phyloP scores from a whole-genome alignment of 30 jellyfish, hydroid and myxozoan species.

The Calvadosia cruxmelitensis region DNA sequence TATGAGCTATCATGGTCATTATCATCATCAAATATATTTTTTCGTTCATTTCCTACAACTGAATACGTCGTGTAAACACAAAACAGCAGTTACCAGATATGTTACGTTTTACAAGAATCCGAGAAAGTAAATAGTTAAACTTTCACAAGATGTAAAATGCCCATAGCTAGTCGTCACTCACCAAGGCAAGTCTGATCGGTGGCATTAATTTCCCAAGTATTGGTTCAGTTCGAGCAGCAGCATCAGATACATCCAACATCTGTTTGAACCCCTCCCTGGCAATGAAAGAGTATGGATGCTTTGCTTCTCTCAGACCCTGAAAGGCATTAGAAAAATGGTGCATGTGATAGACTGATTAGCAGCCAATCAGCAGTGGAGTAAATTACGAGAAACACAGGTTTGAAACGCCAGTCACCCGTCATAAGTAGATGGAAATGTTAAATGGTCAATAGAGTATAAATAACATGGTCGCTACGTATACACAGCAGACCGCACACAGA shows the following conservation, averaged over 20 bases:
- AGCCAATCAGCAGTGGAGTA: too few relatives aligned
- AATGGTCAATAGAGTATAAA: too few relatives aligned
- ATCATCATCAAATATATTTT: too few relatives aligned
- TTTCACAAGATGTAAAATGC: too few relatives aligned
- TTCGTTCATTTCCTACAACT: neutral
- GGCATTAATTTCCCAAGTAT: conserved; percentile 45
- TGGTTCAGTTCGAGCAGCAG: conserved; percentile 52
- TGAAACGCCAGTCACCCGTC: too few relatives aligned
- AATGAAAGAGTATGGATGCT: conserved; percentile 69
- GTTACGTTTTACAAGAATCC: neutral
- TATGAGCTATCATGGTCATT: too few relatives aligned
- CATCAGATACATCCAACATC: conserved; percentile 61
- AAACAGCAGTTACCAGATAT: neutral
- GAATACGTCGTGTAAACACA: neutral
- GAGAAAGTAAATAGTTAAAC: neutral
- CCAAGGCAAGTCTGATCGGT: conserved; percentile 65
- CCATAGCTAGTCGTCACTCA: conserved; percentile 12
- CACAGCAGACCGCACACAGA: too few relatives aligned
- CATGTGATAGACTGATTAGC: too few relatives aligned
- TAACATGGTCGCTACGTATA: too few relatives aligned
- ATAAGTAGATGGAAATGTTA: too few relatives aligned
- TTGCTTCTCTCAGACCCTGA: conserved; percentile 71
- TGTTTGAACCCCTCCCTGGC: conserved; percentile 78
- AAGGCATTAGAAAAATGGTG: neutral
- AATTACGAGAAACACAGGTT: too few relatives aligned